These are phyloP conservation scores for Proteles cristata DNA, from an alignment of 2,113 vertebrate species.

Conservation along the genomic window DNA sequence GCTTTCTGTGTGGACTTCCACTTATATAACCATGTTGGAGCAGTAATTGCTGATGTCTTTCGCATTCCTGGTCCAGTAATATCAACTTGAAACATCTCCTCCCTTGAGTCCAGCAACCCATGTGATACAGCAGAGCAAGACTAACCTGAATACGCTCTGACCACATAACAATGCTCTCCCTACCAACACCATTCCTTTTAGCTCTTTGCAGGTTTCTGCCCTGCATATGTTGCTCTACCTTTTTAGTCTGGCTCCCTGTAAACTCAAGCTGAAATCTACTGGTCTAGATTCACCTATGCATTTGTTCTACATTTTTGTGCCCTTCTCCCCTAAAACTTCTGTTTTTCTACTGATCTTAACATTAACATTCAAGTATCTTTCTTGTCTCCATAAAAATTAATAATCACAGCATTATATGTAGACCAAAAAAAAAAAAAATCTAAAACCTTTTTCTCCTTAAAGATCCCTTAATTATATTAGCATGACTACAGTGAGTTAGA, in stretches of 20 bases:
- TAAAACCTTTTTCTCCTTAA: constrained; percentile 36
- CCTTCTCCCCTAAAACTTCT: background rate
- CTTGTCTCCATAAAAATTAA: constrained; percentile 13
- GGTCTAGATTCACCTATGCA: background rate
- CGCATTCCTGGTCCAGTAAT: background rate
- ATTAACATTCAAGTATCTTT: background rate
- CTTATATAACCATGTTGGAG: background rate
- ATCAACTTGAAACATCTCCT: background rate
- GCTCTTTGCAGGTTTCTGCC: background rate
- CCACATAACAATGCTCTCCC: background rate
- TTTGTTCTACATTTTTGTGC: background rate
- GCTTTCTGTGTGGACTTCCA: background rate
- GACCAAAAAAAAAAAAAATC: background rate
- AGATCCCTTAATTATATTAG: background rate
- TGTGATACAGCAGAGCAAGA: background rate
- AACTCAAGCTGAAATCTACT: background rate
- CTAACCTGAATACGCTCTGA: background rate
- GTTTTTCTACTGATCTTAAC: constrained; percentile 8
- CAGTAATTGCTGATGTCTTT: background rate
- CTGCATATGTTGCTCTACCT: background rate
- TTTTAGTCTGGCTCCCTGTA: background rate
- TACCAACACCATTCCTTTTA: background rate
- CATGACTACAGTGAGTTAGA: background rate
- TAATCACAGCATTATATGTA: background rate
- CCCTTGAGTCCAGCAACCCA: background rate